Conservation (phyloP, 2,797 vertebrate genomes). For the Triplophysa yarkandensis region DNA sequence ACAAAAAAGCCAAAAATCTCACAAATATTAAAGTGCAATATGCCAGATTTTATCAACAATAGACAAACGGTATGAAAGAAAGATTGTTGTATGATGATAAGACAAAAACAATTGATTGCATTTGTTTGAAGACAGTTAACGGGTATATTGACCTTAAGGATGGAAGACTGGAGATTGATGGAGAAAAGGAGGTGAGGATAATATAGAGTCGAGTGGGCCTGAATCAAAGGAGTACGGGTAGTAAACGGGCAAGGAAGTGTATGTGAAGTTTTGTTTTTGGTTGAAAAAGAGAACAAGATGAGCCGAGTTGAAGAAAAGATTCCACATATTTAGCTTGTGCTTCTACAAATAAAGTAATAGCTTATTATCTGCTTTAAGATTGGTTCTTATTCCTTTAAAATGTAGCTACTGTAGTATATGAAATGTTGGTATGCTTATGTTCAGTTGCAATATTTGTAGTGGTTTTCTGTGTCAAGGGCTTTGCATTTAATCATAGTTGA, state of each 20-base stretch:
- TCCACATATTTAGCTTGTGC: background rate
- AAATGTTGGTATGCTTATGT: too few relatives aligned
- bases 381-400: background rate
- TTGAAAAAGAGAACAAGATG: background rate
- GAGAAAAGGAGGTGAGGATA: constrained; percentile 29
- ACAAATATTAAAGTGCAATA: too few relatives aligned
- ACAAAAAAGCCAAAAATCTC: constrained; percentile 32
- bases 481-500: too few relatives aligned
- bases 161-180: constrained; percentile 44
- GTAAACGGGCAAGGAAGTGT: constrained; percentile 4
- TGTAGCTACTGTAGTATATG: too few relatives aligned
- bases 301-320: background rate
- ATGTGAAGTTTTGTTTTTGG: background rate
- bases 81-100: constrained; percentile 40
- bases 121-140: constrained; percentile 34
- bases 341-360: background rate
- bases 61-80: background rate
- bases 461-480: too few relatives aligned
- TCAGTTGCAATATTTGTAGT: too few relatives aligned
- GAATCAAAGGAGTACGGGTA: background rate
- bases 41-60: constrained; percentile 1
- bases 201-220: constrained; percentile 15
- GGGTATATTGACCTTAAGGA: constrained; percentile 41
- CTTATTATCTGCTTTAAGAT: background rate
- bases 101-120: constrained; percentile 19